These are phyloP conservation scores for Apodemia duryi DNA, from an alignment of 2,888 invertebrate genomes.

Conservation along the genomic window DNA sequence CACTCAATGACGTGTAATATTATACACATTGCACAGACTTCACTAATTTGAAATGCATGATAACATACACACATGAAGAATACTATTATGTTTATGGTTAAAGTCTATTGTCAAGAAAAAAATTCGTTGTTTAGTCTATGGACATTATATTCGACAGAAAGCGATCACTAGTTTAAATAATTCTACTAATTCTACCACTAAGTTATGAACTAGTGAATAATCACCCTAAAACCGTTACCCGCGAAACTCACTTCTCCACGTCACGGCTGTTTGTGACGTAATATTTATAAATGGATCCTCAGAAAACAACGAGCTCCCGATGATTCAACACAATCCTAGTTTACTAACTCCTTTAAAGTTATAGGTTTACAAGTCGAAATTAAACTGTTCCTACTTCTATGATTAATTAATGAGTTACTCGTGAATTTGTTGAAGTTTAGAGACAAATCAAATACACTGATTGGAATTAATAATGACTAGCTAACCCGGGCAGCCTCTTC, in stretches of 20 bases:
- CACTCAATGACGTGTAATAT: no score
- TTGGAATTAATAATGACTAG: no score
- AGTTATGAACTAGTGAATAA: background rate
- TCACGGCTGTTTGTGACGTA: conserved; percentile 13
- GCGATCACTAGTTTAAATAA: background rate
- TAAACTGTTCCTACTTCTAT: background rate
- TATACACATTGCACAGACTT: no score
- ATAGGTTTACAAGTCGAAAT: conserved; percentile 3
- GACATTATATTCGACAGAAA: no score
- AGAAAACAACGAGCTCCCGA: conserved; percentile 18
- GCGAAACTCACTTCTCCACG: conserved; percentile 9
- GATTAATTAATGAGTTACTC: background rate
- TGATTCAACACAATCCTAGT: conserved; percentile 17
- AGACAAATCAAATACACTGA: no score
- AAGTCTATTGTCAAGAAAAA: no score
- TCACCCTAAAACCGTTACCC: background rate
- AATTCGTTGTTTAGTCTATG: no score
- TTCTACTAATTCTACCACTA: background rate
- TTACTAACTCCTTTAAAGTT: conserved; percentile 10
- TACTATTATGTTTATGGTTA: no score
- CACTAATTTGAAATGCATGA: no score
- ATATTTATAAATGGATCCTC: conserved; percentile 15
- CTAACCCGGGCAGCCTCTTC: no score
- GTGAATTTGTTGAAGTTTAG: no score
- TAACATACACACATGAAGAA: no score